Evolutionary conservation across 2,113 vertebrate species (phyloP).

Genomic region (Okapia johnstoni): DNA sequence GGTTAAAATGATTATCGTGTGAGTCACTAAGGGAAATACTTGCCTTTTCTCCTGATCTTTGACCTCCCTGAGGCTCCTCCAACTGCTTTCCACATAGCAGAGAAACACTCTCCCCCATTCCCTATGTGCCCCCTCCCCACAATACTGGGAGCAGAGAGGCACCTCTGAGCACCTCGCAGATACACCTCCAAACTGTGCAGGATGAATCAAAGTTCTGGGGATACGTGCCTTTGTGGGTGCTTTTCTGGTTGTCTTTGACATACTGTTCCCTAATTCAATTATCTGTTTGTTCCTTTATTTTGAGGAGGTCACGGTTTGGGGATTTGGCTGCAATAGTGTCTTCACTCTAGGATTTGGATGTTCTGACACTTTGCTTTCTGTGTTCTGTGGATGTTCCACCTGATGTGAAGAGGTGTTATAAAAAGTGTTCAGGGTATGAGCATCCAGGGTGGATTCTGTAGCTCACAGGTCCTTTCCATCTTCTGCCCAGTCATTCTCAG

Average conservation of each 20-base stretch:
- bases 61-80: neutral
- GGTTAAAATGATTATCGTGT: neutral
- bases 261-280: neutral
- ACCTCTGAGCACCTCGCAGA: neutral
- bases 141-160: no score
- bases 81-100: neutral
- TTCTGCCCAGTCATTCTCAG: neutral
- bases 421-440: neutral
- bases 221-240: neutral
- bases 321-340: neutral
- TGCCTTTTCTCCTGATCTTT: neutral
- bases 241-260: neutral
- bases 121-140: accelerated
- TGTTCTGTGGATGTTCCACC: neutral
- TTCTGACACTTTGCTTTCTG: neutral
- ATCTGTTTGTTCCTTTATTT: neutral
- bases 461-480: neutral
- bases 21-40: neutral
- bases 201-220: neutral
- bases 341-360: neutral
- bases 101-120: neutral
- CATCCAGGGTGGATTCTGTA: neutral
- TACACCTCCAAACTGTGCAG: neutral
- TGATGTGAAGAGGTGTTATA: neutral
- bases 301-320: neutral